These are phyloP conservation scores for Oncorhynchus masou DNA, from an alignment of 2,113 vertebrate genomes.

Conservation along the genomic window DNA sequence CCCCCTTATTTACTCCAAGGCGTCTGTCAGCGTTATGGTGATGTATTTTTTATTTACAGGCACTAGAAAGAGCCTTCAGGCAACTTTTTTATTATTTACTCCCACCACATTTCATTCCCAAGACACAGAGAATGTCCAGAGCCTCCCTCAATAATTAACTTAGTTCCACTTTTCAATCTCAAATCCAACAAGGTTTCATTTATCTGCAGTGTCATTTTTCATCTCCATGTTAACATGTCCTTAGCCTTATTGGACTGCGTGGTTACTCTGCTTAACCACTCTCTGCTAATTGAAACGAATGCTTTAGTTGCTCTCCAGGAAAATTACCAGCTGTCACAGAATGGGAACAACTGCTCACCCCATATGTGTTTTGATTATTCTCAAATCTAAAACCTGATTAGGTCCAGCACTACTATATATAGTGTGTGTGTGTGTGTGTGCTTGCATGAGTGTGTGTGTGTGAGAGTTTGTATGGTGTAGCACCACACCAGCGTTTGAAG, in stretches of 20 bases:
- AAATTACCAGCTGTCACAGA: background rate
- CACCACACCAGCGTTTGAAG: background rate
- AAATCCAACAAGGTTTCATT: background rate
- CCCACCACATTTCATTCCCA: constrained; percentile 4
- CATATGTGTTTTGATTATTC: too few species aligned
- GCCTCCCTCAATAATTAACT: constrained; percentile 6
- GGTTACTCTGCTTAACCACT: background rate
- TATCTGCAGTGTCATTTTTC: background rate
- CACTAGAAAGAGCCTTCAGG: background rate
- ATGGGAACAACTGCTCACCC: background rate
- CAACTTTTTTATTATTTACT: constrained; percentile 26
- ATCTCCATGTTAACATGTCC: constrained; percentile 30
- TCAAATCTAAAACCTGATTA: too few species aligned
- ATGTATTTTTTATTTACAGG: constrained; percentile 7
- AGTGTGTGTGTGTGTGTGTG: background rate
- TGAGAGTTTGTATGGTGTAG: background rate
- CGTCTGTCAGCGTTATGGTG: background rate
- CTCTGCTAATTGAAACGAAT: background rate
- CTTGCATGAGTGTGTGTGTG: background rate
- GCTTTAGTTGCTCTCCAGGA: background rate
- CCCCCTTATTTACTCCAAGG: background rate
- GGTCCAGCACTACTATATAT: too few species aligned
- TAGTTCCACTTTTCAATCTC: background rate
- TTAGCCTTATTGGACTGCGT: background rate
- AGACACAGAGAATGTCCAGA: background rate